Percentiles rank a stretch among this genome's conserved stretches.
phyloP scores from a whole-genome alignment of 2,888 invertebrate species.

The Apotomis turbidana region DNA sequence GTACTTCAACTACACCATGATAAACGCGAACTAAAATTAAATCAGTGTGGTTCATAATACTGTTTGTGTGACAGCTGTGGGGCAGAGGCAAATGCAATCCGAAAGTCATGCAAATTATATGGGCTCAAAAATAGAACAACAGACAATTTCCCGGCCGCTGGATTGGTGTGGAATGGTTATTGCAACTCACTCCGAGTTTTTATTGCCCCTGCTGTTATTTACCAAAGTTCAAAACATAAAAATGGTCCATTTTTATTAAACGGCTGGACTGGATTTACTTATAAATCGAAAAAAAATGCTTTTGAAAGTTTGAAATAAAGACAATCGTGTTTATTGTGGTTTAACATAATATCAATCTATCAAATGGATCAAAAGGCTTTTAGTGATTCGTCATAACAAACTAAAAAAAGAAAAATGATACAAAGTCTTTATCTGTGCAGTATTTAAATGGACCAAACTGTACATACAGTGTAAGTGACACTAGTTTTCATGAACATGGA shows the following conservation, averaged over 20 bases:
- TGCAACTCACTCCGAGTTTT: slow-evolving; percentile 28
- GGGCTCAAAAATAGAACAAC: slow-evolving; percentile 27
- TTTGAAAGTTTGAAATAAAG: too few relatives aligned
- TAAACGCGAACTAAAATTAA: neutral
- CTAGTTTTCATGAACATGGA: too few relatives aligned
- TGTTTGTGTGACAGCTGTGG: slow-evolving; percentile 2
- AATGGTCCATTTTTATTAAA: neutral
- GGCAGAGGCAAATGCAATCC: slow-evolving; percentile 14
- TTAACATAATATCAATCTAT: too few relatives aligned
- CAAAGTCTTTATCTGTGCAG: too few relatives aligned
- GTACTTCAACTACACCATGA: too few relatives aligned
- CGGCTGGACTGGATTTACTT: neutral
- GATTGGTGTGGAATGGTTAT: slow-evolving; percentile 27
- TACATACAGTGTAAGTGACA: too few relatives aligned
- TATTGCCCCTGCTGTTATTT: slow-evolving; percentile 30
- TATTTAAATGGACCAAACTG: too few relatives aligned
- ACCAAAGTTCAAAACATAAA: slow-evolving; percentile 11
- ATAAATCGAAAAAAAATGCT: too few relatives aligned
- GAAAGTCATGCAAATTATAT: slow-evolving; percentile 35
- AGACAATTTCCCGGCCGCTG: slow-evolving; percentile 14
- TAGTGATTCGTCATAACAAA: too few relatives aligned
- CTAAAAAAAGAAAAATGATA: too few relatives aligned
- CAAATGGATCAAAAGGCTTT: too few relatives aligned
- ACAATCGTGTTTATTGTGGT: too few relatives aligned
- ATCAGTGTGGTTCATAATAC: neutral